Percentiles rank a stretch among this genome's conserved stretches.
These are phyloP conservation scores for Channa maculata DNA, from an alignment of 2,113 vertebrate genomes.

Conservation along the genomic window DNA sequence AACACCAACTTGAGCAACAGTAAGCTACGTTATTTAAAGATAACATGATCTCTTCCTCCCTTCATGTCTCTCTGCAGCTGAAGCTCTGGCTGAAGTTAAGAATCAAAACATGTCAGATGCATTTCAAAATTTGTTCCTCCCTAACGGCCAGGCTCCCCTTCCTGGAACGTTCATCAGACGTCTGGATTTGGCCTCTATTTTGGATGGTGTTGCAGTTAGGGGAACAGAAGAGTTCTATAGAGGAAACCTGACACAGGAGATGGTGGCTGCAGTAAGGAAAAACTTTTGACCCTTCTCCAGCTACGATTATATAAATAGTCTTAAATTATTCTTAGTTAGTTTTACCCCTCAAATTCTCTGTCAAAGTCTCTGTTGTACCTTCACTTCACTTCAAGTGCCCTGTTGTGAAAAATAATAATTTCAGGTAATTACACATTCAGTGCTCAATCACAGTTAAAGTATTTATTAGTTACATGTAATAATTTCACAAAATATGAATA, in stretches of 20 bases:
- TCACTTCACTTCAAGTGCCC: background rate
- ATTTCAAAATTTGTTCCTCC: conserved; percentile 90
- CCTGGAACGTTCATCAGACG: conserved; percentile 86
- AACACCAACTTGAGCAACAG: background rate
- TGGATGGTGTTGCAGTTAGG: conserved; percentile 85
- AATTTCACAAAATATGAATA: too few relatives aligned
- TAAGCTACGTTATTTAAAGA: background rate
- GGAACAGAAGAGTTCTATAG: conserved; percentile 90
- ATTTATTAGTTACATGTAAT: too few relatives aligned
- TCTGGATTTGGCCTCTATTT: conserved; percentile 87
- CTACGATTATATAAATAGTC: conserved; percentile 15
- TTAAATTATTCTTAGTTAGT: conserved; percentile 28
- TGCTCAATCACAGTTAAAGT: too few relatives aligned
- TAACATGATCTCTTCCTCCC: background rate
- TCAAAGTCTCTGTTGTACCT: background rate
- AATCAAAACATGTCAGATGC: conserved; percentile 84
- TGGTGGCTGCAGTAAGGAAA: conserved; percentile 87
- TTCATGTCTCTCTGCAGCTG: conserved; percentile 81
- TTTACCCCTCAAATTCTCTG: background rate
- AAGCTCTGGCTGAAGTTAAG: conserved; percentile 86
- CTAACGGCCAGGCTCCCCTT: conserved; percentile 82
- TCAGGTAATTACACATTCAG: background rate
- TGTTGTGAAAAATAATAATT: conserved; percentile 1
- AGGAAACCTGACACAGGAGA: conserved; percentile 92
- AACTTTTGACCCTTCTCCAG: background rate